Evolutionary conservation across 2,113 vertebrate species (phyloP), one percentile per base, ranked within the genome.

Genomic region (Cygnus atratus): DNA sequence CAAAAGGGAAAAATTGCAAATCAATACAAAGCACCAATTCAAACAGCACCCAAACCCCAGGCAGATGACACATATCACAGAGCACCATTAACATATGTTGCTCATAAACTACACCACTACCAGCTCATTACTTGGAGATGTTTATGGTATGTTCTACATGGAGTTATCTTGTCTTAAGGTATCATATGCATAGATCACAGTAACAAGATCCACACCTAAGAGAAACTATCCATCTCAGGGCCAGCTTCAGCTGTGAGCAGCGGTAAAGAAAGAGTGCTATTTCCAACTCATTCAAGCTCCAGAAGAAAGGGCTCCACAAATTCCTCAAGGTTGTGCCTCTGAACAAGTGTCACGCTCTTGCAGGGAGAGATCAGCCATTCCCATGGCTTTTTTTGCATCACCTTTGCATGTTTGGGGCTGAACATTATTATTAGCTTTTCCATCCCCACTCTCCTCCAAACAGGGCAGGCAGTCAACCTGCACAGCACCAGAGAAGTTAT

Each of bases 151-250:
- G 84, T 94, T 92, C 84, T 76, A 95, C 82, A 93, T 0, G 16
- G 46, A 94, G 59, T 85, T 94, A 92, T 95, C 92, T 93, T 93
- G 90, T 95, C 90, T 77, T 39, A 91, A 91, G 79, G 78, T 95
- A 90, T 80, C 71, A 67, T 65, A 84, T 73, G 91, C 46, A 82
- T 79, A 65, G 85, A 94, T 88, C 68, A 43, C 67, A 87, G 78
- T 84, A 77, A 94, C 62, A 59, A 83, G 87, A 80, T 62, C 59
- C 54, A 77, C 75, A 93, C 75, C 93, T 77, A 43, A 83, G 72
- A 55, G 57, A 93, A 94, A 83, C 20, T 48, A 75, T 13, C 0
- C 0, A 12, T 43, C 35, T 79, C 48, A 54, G 13, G 9, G 18
- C 19, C 62, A 79, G 70, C 39, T 88, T 68, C 3, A 0, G 3